Conservation (phyloP, 64 coral and sea anemone genomes). For the Pachyseris speciosa region DNA sequence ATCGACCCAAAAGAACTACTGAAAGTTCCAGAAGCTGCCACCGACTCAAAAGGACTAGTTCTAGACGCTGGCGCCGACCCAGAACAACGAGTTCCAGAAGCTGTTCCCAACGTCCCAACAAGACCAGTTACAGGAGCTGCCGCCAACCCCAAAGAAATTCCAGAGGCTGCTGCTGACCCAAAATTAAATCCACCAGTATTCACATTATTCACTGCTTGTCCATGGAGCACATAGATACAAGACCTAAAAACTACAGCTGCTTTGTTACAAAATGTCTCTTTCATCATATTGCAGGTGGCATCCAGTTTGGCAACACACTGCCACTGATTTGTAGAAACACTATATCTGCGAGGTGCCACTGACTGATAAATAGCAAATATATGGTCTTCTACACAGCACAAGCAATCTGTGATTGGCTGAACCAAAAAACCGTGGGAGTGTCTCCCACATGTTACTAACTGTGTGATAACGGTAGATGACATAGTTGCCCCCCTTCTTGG, state of each 20-base stretch:
- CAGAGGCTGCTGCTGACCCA: no score
- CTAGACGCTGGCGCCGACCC: no score
- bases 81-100: no score
- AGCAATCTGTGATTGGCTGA: not conserved
- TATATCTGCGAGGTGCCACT: not conserved
- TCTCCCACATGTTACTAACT: not conserved
- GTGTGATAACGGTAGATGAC: not conserved
- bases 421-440: not conserved
- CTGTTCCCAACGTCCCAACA: no score
- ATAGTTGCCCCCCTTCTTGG: accelerated
- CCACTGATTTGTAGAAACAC: not conserved
- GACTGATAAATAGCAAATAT: not conserved
- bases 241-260: not conserved
- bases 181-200: no score
- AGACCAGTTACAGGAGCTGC: no score
- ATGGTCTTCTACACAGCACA: not conserved
- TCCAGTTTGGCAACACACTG: not conserved
- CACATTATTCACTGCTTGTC: not conserved
- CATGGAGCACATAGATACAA: not conserved
- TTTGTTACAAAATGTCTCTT: not conserved
- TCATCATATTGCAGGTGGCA: not conserved
- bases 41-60: no score
- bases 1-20: no score
- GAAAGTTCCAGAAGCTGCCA: no score
- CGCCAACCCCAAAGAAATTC: no score